Evolutionary conservation across 2,888 invertebrate genomes (phyloP), one percentile per base, ranked within the genome.

Genomic region (Drosophila hawaiiensis): DNA sequence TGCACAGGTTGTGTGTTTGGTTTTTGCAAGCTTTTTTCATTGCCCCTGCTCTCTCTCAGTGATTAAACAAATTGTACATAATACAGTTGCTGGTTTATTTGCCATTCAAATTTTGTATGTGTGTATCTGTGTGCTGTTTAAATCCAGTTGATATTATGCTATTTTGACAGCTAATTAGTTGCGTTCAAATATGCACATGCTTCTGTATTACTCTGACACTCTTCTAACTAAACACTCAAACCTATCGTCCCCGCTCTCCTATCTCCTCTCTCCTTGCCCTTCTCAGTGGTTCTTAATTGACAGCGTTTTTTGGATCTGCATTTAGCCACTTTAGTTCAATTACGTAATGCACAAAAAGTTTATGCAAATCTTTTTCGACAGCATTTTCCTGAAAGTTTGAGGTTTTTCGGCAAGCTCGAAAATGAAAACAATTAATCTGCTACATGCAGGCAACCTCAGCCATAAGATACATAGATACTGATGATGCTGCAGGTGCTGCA

Each of bases 101-200:
- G 78, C 71, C 56, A 68, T 72, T 79, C 76, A 67, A 79, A 73
- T 80, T 73, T 58, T 63, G 65, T 72, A 56, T 54, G 25, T 55
- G 43, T 43, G 43, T 63, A 63, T 73, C 47, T 61, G 73, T 56
- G 5, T 56, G 25, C 68, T 73, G 65, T 79, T 58, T 67, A 72
- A 65, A 78, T 73, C 68, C 78, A 76, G 74, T 84, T 84, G 82
- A 90, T 83, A 86, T 80, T 82, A 78, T 88, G 78, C 82, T 83
- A 82, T 87, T 91, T 90, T 91, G 91, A 91, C 91, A 91, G 91
- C 90, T 91, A 91, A 91, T 91, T 91, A 91, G 91, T 88, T 79
- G 67, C 77, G 68, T 83, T 75, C 83, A 77, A 78, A 81, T 77
- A 74, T 69, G 70, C 67, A 63, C 39, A 53, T 33, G 37, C 7